Evolutionary conservation across 1,140 invertebrate species (phyloP).

Genomic region (Ceratina australensis): DNA sequence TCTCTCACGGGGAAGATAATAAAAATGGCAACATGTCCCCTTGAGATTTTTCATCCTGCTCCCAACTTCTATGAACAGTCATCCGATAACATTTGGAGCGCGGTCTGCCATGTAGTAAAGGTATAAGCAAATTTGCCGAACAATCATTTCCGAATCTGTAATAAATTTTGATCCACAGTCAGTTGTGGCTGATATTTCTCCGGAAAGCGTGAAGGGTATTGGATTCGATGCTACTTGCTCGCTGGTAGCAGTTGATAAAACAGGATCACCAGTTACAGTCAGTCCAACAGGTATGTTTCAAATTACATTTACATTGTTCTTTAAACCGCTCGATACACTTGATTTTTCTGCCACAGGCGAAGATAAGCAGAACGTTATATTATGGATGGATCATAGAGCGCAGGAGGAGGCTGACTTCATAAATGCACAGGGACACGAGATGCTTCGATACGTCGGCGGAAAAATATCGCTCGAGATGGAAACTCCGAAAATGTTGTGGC

Average conservation of each 20-base stretch:
- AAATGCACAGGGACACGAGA: slow-evolving; percentile 87
- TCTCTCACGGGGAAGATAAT: slow-evolving; percentile 84
- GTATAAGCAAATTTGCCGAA: slow-evolving; percentile 76
- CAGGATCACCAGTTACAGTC: slow-evolving; percentile 86
- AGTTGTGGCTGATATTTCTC: slow-evolving; percentile 81
- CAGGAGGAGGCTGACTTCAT: slow-evolving; percentile 89
- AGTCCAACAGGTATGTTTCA: slow-evolving; percentile 83
- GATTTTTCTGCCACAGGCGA: slow-evolving; percentile 75
- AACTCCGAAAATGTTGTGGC: slow-evolving; percentile 96
- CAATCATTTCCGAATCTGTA: slow-evolving; percentile 5
- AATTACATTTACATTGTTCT: not conserved
- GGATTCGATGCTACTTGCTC: slow-evolving; percentile 99
- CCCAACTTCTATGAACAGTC: slow-evolving; percentile 94
- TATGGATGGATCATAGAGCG: slow-evolving; percentile 99
- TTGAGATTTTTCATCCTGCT: slow-evolving; percentile 89
- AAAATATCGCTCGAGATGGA: slow-evolving; percentile 97
- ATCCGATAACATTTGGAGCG: slow-evolving; percentile 93
- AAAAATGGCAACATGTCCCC: slow-evolving; percentile 82
- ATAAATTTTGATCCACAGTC: slow-evolving; percentile 78
- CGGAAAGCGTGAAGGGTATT: slow-evolving; percentile 87
- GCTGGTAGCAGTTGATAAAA: slow-evolving; percentile 88
- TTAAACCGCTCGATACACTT: not conserved
- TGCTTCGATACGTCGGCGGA: slow-evolving; percentile 93
- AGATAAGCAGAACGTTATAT: slow-evolving; percentile 91
- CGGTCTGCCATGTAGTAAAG: slow-evolving; percentile 84